Percentiles rank a stretch among this genome's conserved stretches.
phyloP scores from a whole-genome alignment of 2,888 invertebrate genomes.

The Lingula anatina region DNA sequence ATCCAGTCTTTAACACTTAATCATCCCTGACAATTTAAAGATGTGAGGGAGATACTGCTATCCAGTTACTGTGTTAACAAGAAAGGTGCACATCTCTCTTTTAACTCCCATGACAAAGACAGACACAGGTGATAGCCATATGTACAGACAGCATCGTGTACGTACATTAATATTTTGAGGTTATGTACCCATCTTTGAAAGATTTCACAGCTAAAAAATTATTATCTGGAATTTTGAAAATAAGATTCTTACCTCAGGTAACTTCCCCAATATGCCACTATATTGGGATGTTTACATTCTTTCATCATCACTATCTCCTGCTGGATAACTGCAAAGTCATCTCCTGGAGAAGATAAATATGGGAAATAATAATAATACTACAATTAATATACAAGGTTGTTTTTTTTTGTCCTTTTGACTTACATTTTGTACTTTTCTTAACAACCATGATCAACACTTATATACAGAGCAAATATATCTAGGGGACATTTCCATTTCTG shows the following conservation, averaged over 20 bases:
- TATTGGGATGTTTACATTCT: slow-evolving; percentile 93
- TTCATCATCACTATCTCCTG: slow-evolving; percentile 99
- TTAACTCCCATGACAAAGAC: no score
- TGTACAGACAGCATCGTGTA: no score
- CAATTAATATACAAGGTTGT: slow-evolving; percentile 3
- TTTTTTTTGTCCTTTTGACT: not conserved
- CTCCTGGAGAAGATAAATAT: slow-evolving; percentile 63
- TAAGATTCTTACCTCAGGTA: slow-evolving; percentile 73
- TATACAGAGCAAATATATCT: not conserved
- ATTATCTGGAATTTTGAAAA: slow-evolving; percentile 1
- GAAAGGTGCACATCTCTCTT: no score
- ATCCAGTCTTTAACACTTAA: no score
- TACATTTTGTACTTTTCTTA: not conserved
- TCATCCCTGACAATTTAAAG: no score
- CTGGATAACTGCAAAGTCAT: slow-evolving; percentile 97
- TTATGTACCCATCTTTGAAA: no score
- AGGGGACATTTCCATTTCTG: not conserved
- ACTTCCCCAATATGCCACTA: slow-evolving; percentile 96
- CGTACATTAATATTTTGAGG: no score
- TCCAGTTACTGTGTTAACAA: no score
- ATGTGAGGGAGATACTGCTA: no score
- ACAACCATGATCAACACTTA: not conserved
- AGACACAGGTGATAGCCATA: no score
- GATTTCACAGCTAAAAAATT: no score
- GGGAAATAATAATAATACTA: slow-evolving; percentile 1